Base-by-base conservation (phyloP, 2,888 invertebrate genomes). In the Lepidocyrtinus sp. region DNA sequence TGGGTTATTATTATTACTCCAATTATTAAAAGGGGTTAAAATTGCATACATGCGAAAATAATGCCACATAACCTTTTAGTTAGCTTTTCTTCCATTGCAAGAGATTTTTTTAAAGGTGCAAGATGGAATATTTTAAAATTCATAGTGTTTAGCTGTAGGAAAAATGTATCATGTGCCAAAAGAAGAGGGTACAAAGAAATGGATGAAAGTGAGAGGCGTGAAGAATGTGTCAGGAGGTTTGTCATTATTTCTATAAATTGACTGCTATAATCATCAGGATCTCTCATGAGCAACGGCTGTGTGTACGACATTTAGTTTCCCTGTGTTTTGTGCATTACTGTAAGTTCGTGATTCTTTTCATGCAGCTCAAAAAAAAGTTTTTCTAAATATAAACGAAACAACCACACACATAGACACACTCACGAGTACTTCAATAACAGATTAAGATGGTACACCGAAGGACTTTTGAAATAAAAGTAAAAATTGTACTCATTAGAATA, bases 271-370 rank as follows among this genome's bases (percentile, higher is more conserved):
- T 26, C 24, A 71, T 21, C 19, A 71, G 21, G 46, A 27, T 22
- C 22, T 46, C 19, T 22, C 17, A 1, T 36, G 22, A 21, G 25
- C 68, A 50, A n/a, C 12, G 36, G n/a, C n/a, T n/a, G n/a, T n/a
- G n/a, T n/a, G n/a, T n/a, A n/a, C n/a, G n/a, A n/a, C n/a, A n/a
- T n/a, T n/a, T n/a, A n/a, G n/a, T n/a, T n/a, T n/a, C n/a, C n/a
- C n/a, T n/a, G n/a, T n/a, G n/a, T n/a, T n/a, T n/a, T n/a, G n/a
- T n/a, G n/a, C n/a, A n/a, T n/a, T n/a, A n/a, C n/a, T n/a, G 2
- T 67, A 36, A 24, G 36, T 19, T 36, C 36, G 36, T n/a, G 59
- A 59, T 59, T 59, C n/a, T 21, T 7, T 59, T 59, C 59, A 59
- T 59, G 59, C n/a, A n/a, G n/a, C 36, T 36, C 12, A 36, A 5